A percentile compares a stretch with the other conserved stretches of the same genome.
Evolutionary conservation across 2,113 vertebrate species (phyloP).

Genomic region (Nestor notabilis): DNA sequence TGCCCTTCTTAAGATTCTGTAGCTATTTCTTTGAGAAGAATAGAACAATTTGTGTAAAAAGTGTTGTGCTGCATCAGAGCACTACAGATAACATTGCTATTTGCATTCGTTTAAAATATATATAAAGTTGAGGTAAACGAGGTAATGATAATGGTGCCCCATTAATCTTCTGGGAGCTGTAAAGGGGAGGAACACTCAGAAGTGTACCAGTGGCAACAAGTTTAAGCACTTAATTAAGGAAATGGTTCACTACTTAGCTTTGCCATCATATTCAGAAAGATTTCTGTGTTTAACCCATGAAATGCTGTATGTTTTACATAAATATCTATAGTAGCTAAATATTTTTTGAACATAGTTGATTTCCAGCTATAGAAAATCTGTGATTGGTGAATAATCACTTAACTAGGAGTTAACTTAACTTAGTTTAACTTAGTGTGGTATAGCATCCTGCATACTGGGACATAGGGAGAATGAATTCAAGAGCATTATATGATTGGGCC

Average conservation of each 20-base stretch:
- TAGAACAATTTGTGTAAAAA: background rate
- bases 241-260: background rate
- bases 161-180: background rate
- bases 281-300: background rate
- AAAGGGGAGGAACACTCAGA: background rate
- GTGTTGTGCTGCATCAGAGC: background rate
- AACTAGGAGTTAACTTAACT: no score
- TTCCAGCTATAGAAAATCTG: background rate
- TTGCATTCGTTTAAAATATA: background rate
- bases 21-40: background rate
- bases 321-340: background rate
- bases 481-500: background rate
- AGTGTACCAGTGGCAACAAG: background rate
- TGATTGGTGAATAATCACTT: background rate
- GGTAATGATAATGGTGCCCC: background rate
- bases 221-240: background rate
- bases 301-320: background rate
- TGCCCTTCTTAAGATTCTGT: background rate
- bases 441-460: background rate
- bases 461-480: background rate
- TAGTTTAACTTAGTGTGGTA: background rate
- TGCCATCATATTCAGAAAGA: background rate
- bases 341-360: background rate
- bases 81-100: background rate
- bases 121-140: background rate